Evolutionary conservation across 2,888 invertebrate genomes (phyloP).

Genomic region (Macrophya annulata): DNA sequence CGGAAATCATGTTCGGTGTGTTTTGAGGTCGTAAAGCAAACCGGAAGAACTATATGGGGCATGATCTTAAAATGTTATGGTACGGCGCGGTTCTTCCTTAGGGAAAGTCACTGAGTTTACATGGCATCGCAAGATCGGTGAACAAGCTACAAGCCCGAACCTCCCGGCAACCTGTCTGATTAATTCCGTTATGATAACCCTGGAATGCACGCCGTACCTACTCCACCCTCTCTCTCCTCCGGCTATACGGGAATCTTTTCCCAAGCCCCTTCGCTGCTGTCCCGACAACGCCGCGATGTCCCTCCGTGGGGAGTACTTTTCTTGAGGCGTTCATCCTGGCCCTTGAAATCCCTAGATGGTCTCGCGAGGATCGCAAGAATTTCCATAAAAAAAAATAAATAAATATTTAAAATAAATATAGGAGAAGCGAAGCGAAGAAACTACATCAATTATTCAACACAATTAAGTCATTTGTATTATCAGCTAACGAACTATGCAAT

Average conservation of each 20-base stretch:
- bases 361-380: slow-evolving; percentile 21
- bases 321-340: slow-evolving; percentile 29
- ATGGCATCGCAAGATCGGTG: slow-evolving; percentile 41
- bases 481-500: neutral
- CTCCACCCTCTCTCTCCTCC: slow-evolving; percentile 36
- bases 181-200: slow-evolving; percentile 68
- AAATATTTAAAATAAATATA: neutral
- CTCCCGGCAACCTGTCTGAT: slow-evolving; percentile 64
- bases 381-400: neutral
- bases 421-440: neutral
- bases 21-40: neutral
- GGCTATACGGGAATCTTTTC: slow-evolving; percentile 37
- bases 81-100: neutral
- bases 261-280: slow-evolving; percentile 21
- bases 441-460: neutral
- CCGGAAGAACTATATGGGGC: slow-evolving; percentile 25
- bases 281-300: slow-evolving; percentile 30
- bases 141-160: slow-evolving; percentile 51
- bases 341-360: neutral
- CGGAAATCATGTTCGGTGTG: neutral
- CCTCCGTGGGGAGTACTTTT: slow-evolving; percentile 53
- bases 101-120: slow-evolving; percentile 19
- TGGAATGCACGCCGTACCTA: slow-evolving; percentile 64
- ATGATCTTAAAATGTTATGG: neutral
- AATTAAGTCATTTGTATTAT: neutral